Evolutionary conservation across 2,797 vertebrate species (phyloP).

Genomic region (Xiphophorus birchmanni): DNA sequence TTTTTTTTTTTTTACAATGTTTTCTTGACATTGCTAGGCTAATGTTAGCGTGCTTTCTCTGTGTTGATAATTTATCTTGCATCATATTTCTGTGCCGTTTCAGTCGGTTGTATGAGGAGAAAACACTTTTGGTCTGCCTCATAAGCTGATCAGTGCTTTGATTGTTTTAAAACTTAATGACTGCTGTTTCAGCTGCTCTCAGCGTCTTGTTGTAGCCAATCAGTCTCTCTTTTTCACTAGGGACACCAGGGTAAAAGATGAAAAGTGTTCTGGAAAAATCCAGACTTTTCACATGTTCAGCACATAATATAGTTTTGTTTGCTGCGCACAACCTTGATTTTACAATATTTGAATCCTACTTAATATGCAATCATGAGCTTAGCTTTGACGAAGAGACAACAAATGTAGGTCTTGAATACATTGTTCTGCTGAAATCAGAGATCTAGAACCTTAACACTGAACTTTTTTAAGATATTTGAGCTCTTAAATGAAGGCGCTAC

Average conservation of each 20-base stretch:
- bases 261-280: not conserved
- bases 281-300: not conserved
- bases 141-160: not conserved
- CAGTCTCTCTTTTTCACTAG: not conserved
- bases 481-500: not conserved
- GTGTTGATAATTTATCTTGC: not conserved
- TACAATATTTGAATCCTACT: not conserved
- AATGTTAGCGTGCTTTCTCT: not conserved
- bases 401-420: not conserved
- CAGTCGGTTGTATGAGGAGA: not conserved
- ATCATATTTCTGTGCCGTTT: not conserved
- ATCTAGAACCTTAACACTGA: not conserved
- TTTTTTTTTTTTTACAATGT: not conserved
- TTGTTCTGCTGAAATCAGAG: not conserved
- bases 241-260: not conserved
- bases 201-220: too few species aligned
- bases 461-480: not conserved
- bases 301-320: not conserved
- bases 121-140: not conserved
- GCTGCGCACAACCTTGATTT: not conserved
- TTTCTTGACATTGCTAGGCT: not conserved
- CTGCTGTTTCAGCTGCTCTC: not conserved
- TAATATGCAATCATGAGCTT: not conserved
- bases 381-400: not conserved
- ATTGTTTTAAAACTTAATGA: not conserved